Evolutionary conservation across 2,113 vertebrate species (phyloP).

Genomic region (Oxyura jamaicensis): DNA sequence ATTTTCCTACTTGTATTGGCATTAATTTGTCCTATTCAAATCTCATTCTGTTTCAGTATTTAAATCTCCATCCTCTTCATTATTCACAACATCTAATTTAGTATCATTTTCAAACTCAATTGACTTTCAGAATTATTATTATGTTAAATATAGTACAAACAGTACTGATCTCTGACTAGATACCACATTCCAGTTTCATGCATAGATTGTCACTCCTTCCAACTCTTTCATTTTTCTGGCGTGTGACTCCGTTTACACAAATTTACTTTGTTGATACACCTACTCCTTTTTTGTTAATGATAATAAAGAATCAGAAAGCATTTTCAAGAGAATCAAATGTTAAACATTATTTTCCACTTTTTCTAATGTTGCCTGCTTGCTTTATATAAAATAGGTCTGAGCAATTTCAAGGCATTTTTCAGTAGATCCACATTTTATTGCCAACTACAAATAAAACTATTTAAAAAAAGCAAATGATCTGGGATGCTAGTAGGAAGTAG

Average conservation of each 20-base stretch:
- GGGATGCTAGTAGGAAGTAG: background rate
- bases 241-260: background rate
- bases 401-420: background rate
- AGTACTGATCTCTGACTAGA: background rate
- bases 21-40: background rate
- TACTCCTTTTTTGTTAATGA: background rate
- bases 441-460: background rate
- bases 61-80: background rate
- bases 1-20: background rate
- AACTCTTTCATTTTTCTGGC: background rate
- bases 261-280: background rate
- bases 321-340: background rate
- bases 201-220: background rate
- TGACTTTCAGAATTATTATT: background rate
- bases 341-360: background rate
- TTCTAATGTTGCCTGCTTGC: background rate
- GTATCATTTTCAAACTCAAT: background rate
- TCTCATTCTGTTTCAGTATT: background rate
- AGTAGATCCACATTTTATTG: background rate
- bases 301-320: background rate
- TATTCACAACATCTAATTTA: background rate
- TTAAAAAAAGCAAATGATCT: background rate
- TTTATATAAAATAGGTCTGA: background rate
- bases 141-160: background rate
- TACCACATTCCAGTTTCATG: background rate